A percentile compares a stretch with the other conserved stretches of the same genome.
phyloP scores from a whole-genome alignment of 2,797 vertebrate species.

The Lateolabrax maculatus region DNA sequence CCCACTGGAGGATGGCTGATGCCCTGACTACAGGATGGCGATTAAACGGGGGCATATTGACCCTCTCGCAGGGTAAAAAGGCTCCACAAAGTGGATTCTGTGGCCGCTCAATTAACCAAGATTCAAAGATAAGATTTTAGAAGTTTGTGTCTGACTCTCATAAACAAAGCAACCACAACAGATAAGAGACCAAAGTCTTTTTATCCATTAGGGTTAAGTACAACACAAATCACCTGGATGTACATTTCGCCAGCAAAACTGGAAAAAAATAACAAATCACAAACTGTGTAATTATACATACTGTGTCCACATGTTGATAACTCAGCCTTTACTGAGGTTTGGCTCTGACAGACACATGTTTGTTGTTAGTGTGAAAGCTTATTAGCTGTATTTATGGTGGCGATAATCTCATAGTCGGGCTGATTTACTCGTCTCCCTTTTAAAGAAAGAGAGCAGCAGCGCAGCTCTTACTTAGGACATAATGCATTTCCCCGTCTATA shows the following conservation, averaged over 20 bases:
- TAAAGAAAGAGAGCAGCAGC: conserved; percentile 15
- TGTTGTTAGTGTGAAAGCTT: conserved; percentile 53
- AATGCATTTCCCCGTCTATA: conserved; percentile 41
- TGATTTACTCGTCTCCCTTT: conserved; percentile 43
- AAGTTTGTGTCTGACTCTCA: neutral
- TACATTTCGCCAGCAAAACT: conserved; percentile 9
- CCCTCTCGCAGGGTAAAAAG: neutral
- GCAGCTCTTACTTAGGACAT: conserved; percentile 23
- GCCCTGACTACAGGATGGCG: neutral
- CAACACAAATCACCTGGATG: neutral
- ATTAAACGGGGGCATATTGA: neutral
- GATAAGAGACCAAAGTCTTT: neutral
- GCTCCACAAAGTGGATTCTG: neutral
- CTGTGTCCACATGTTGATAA: conserved; percentile 34
- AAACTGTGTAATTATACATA: conserved; percentile 19
- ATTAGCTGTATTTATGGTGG: conserved; percentile 68
- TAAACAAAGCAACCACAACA: conserved; percentile 9
- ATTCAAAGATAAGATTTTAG: neutral
- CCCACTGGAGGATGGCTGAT: neutral
- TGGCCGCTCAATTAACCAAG: neutral
- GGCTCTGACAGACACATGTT: conserved; percentile 70
- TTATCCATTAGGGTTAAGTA: neutral
- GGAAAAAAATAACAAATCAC: conserved; percentile 2
- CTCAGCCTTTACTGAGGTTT: no score
- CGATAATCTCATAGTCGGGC: conserved; percentile 48